A percentile compares a stretch with the other conserved stretches of the same genome.
phyloP scores from a whole-genome alignment of 1,140 invertebrate species.

The Rhagoletis pomonella region DNA sequence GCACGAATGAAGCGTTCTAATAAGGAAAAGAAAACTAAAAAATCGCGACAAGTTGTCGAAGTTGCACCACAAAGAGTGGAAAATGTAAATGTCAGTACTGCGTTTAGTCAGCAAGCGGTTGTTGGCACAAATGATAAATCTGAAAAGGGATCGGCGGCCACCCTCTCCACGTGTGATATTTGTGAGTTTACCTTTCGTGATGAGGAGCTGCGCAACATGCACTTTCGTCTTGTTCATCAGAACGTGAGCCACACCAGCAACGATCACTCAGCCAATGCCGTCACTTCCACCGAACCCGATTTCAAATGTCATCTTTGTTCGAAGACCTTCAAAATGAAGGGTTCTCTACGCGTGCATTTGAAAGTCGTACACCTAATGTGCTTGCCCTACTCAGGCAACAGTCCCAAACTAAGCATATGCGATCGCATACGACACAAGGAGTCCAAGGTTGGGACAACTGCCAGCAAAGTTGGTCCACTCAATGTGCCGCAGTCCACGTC shows the following conservation, averaged over 20 bases:
- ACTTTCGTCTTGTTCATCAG: conserved; percentile 84
- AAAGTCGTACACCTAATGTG: conserved; percentile 82
- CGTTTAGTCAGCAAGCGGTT: neutral
- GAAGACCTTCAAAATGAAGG: conserved; percentile 87
- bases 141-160: too few relatives aligned
- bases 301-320: conserved; percentile 86
- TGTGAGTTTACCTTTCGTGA: conserved; percentile 84
- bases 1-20: neutral
- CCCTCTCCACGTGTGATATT: conserved; percentile 78
- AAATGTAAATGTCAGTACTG: neutral
- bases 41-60: neutral
- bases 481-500: neutral
- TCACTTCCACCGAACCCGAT: conserved; percentile 38
- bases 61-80: neutral
- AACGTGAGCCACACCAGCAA: conserved; percentile 61
- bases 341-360: conserved; percentile 87
- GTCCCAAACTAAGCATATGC: conserved; percentile 69
- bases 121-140: neutral
- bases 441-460: neutral
- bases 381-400: conserved; percentile 66
- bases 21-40: conserved; percentile 27
- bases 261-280: neutral
- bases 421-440: conserved; percentile 71
- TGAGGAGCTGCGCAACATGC: conserved; percentile 81
- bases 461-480: neutral